Base-by-base conservation (phyloP, 2,888 invertebrate species). In the Xestoiulus laeticollis region DNA sequence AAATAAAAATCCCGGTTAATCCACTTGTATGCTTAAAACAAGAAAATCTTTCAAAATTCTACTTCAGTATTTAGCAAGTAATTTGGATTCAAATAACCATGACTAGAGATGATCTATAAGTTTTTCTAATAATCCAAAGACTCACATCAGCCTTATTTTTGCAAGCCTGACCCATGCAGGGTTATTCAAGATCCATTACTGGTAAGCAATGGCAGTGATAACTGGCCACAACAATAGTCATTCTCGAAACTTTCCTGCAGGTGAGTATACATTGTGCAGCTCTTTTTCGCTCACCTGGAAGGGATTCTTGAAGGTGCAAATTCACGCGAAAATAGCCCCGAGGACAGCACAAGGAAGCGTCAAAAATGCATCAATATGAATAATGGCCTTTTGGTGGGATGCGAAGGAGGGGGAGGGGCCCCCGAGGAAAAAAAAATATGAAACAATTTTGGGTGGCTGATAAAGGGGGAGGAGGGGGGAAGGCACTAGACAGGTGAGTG, bases 401-500 rank as follows among this genome's bases (percentile, higher is more conserved):
- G 59, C 59, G 59, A 59, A 59, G 59, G 59, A 59, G 59, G 59
- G 59, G 59, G 59, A 59, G 59, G 59, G 59, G 59, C 59, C n/a
- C 22, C 48, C 59, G 59, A 59, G 48, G 48, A 48, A 48, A 48
- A 59, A 48, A 59, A 22, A 59, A 6, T n/a, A 59, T 22, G 22
- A n/a, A 59, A 59, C 22, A 22, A 22, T 59, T 3, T n/a, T n/a
- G 5, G 59, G n/a, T 3, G 59, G 48, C 22, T 59, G 10, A 59
- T 8, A 22, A 22, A 22, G 59, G 59, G 8, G 59, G 59, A n/a
- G 59, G 22, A n/a, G 38, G 8, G 38, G 38, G 38, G 38, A 38
- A 38, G 38, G 38, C 8, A 8, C 38, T 38, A 38, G 59, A 59
- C 59, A 59, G 59, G 59, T 59, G 59, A 59, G 59, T 59, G 59